These are phyloP conservation scores for Drosophila takahashii DNA, from an alignment of 1,140 invertebrate species.

Conservation along the genomic window DNA sequence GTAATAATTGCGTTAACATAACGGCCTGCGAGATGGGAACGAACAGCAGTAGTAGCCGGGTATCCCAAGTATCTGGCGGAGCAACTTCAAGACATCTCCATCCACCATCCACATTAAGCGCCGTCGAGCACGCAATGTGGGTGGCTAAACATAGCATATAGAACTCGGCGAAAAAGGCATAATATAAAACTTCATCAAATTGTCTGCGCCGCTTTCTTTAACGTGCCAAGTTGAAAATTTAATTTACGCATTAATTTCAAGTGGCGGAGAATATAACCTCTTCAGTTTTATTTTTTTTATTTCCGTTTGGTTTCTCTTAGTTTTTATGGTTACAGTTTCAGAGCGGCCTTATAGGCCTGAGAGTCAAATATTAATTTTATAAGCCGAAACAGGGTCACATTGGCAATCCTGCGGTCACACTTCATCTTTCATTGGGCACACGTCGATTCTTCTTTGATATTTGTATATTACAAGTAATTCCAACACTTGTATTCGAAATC, in stretches of 20 bases:
- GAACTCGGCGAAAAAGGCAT: conserved; percentile 14
- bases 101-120: conserved; percentile 30
- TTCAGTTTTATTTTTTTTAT: conserved; percentile 35
- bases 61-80: conserved; percentile 1
- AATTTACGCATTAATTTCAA: conserved; percentile 46
- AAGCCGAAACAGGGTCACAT: neutral
- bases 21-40: conserved; percentile 44
- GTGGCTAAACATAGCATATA: neutral
- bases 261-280: conserved; percentile 31
- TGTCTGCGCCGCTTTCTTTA: conserved; percentile 22
- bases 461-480: too few species aligned
- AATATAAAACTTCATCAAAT: conserved; percentile 50
- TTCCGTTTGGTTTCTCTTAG: neutral
- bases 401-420: too few species aligned
- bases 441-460: too few species aligned
- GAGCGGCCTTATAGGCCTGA: neutral
- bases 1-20: conserved; percentile 83
- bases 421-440: too few species aligned
- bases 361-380: neutral
- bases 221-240: conserved; percentile 61
- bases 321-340: conserved; percentile 10
- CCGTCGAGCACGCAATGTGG: conserved; percentile 45
- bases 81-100: conserved; percentile 24
- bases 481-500: neutral
- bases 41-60: conserved; percentile 14